Evolutionary conservation across 2,797 vertebrate species (phyloP).

Genomic region (Enteromius viviparus): DNA sequence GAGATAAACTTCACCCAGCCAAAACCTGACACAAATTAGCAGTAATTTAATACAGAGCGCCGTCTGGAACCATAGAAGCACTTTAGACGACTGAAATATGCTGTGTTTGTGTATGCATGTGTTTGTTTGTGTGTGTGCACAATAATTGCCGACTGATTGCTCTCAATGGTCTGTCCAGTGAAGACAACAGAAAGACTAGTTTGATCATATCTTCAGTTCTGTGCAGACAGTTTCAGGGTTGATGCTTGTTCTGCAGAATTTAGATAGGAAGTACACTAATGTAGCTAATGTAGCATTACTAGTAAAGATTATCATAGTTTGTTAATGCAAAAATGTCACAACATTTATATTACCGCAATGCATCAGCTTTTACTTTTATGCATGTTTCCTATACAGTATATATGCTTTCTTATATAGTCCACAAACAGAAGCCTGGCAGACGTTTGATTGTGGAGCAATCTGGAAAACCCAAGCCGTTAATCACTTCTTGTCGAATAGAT

Average conservation of each 20-base stretch:
- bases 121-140: neutral
- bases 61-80: conserved; percentile 35
- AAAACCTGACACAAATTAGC: conserved; percentile 43
- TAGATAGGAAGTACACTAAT: neutral
- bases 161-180: conserved; percentile 23
- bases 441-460: neutral
- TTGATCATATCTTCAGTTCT: neutral
- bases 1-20: conserved; percentile 39
- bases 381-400: neutral
- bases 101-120: neutral
- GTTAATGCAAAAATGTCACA: neutral
- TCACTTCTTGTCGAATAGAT: neutral
- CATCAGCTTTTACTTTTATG: neutral
- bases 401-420: neutral
- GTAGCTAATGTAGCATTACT: neutral
- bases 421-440: neutral
- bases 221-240: neutral
- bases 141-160: conserved; percentile 9
- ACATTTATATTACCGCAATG: neutral
- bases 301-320: neutral
- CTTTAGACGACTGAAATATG: conserved; percentile 19
- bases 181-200: conserved; percentile 10
- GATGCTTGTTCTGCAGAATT: neutral
- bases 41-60: conserved; percentile 39
- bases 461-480: neutral